phyloP scores from a whole-genome alignment of 2,113 vertebrate species.

The Dipodomys ordii region DNA sequence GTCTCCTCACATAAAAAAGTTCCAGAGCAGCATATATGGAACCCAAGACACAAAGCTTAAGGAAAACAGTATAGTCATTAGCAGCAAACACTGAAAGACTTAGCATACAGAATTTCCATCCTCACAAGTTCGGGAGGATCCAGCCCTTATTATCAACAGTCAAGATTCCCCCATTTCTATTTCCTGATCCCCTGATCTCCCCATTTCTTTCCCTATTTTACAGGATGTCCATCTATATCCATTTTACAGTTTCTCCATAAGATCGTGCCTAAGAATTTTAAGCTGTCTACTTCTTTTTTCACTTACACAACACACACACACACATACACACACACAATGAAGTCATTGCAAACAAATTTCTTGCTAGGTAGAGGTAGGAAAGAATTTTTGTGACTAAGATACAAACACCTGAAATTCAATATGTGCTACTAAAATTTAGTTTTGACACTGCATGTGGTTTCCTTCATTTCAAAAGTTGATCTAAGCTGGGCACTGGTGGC shows the following conservation, averaged over 20 bases:
- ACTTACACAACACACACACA: conserved; percentile 58
- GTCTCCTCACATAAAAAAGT: background rate
- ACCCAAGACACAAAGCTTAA: background rate
- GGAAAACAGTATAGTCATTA: background rate
- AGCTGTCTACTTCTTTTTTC: conserved; percentile 64
- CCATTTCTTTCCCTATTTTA: background rate
- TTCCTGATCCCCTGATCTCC: background rate
- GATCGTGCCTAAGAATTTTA: conserved; percentile 66
- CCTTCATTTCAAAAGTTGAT: conserved; percentile 73
- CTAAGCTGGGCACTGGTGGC: background rate
- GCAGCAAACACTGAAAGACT: background rate
- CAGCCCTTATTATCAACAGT: background rate
- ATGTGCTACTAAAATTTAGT: conserved; percentile 74
- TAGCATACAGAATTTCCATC: background rate
- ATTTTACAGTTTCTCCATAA: conserved; percentile 73
- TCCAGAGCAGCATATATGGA: background rate
- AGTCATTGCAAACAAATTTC: conserved; percentile 39
- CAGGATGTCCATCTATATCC: conserved; percentile 51
- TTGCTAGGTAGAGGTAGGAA: conserved; percentile 74
- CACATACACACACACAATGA: too few relatives aligned
- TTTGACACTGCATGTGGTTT: conserved; percentile 66
- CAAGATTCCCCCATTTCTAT: background rate
- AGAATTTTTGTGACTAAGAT: conserved; percentile 80
- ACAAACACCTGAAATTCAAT: conserved; percentile 85
- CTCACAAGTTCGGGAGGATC: background rate